These are phyloP conservation scores for Amitus sp. DNA, from an alignment of 2,888 invertebrate genomes.

Conservation along the genomic window DNA sequence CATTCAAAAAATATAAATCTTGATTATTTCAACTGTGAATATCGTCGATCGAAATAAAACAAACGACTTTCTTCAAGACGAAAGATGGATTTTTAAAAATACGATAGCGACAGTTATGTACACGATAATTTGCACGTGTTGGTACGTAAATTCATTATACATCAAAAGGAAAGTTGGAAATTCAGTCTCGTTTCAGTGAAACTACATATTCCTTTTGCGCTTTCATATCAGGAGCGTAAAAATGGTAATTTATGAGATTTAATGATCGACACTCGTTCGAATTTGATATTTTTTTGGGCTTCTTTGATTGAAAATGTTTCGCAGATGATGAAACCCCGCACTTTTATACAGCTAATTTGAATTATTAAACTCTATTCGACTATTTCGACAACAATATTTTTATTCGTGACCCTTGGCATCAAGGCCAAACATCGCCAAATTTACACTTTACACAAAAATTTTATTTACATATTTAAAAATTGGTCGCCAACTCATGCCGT, in stretches of 20 bases:
- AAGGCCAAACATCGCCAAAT: background rate
- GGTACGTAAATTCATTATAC: background rate
- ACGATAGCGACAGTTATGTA: too few species aligned
- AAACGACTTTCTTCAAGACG: background rate
- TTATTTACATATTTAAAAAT: background rate
- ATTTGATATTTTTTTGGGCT: background rate
- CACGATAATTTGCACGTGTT: background rate
- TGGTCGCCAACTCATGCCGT: too few species aligned
- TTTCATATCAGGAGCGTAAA: constrained; percentile 3
- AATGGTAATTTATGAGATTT: background rate
- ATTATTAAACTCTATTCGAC: background rate
- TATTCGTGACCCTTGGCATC: background rate
- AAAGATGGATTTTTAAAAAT: constrained; percentile 1
- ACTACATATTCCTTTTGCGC: background rate
- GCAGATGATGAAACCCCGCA: background rate
- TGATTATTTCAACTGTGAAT: background rate
- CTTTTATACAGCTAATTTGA: background rate
- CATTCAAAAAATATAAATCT: too few species aligned
- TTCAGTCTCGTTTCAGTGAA: constrained; percentile 11
- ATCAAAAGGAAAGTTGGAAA: constrained; percentile 7
- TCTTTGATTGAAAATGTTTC: background rate
- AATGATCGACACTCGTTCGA: too few species aligned
- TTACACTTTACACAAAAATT: constrained; percentile 2
- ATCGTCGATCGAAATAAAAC: background rate
- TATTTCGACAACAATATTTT: constrained; percentile 5